A percentile compares a stretch with the other conserved stretches of the same genome.
Conservation (phyloP, 2,113 vertebrate genomes). For the Sylvietta virens region DNA sequence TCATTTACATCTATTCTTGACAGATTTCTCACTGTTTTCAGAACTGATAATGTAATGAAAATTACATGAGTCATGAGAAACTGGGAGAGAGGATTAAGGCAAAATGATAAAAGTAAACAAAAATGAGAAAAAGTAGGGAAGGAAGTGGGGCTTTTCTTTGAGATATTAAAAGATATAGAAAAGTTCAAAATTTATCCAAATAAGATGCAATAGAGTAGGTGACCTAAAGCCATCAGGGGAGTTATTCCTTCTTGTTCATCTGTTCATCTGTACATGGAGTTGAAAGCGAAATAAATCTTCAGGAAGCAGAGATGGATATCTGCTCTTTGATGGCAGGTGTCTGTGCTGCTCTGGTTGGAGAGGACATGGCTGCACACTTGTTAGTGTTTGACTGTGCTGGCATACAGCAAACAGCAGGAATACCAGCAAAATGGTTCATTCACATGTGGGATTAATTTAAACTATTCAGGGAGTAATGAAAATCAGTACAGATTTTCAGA, state of each 20-base stretch:
- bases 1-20: neutral
- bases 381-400: neutral
- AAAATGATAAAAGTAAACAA: neutral
- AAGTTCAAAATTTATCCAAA: neutral
- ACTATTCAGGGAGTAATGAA: neutral
- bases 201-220: neutral
- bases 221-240: neutral
- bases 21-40: slow-evolving; percentile 12
- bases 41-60: neutral
- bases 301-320: neutral
- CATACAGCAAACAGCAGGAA: neutral
- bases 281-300: neutral
- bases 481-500: neutral
- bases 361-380: neutral
- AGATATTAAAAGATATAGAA: neutral
- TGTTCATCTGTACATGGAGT: neutral
- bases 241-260: neutral
- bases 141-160: neutral
- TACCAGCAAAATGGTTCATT: neutral
- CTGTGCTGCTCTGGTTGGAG: neutral
- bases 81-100: neutral
- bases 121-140: neutral
- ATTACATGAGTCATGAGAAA: neutral
- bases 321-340: neutral
- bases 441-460: neutral